These are phyloP conservation scores for Molossus alvarezi DNA, from an alignment of 2,797 vertebrate genomes.

Conservation along the genomic window DNA sequence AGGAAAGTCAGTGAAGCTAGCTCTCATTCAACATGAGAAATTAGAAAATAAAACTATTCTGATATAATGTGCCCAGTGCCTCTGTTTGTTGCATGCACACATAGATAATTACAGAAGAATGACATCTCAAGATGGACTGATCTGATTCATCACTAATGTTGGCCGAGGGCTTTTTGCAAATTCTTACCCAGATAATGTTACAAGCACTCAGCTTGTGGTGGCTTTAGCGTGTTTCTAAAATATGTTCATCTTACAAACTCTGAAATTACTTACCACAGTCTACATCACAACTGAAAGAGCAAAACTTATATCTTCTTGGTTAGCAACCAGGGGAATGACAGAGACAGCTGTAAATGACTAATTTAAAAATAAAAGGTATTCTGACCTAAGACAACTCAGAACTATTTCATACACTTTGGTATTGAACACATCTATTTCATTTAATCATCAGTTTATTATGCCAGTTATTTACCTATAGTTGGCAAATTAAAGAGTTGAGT, in stretches of 20 bases:
- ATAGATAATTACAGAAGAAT: conserved; percentile 55
- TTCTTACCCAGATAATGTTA: conserved; percentile 53
- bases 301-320: not conserved
- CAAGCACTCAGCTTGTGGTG: not conserved
- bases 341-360: not conserved
- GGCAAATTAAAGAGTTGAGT: not conserved
- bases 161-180: conserved; percentile 75
- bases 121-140: conserved; percentile 67
- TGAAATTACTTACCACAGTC: conserved; percentile 34
- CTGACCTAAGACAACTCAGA: not conserved
- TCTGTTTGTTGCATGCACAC: conserved; percentile 77
- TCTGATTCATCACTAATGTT: conserved; percentile 63
- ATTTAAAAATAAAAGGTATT: not conserved
- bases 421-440: not conserved
- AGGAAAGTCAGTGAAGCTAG: conserved; percentile 1
- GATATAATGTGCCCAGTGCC: not conserved
- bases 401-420: conserved; percentile 6
- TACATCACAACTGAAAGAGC: not conserved
- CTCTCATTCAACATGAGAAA: not conserved
- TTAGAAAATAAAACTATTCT: conserved; percentile 68
- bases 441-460: conserved; percentile 16
- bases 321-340: not conserved
- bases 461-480: not conserved
- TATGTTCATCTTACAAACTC: conserved; percentile 7
- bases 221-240: conserved; percentile 57